Conservation (phyloP, 2,888 invertebrate genomes). For the Drosophila infuscata region DNA sequence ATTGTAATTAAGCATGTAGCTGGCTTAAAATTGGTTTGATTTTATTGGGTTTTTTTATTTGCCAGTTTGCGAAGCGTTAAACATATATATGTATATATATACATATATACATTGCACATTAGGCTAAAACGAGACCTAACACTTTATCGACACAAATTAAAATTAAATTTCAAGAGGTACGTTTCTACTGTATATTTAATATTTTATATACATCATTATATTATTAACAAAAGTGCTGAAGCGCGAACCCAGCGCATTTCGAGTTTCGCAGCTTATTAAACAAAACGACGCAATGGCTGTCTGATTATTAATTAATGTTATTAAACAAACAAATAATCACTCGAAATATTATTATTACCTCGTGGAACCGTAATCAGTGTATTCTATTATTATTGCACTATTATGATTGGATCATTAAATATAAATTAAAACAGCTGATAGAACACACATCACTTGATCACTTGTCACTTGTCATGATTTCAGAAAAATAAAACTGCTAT, state of each 20-base stretch:
- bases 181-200: neutral
- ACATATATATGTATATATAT: neutral
- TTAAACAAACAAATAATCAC: conserved; percentile 2
- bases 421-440: conserved; percentile 35
- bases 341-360: neutral
- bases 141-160: neutral
- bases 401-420: conserved; percentile 18
- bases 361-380: conserved; percentile 11
- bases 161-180: neutral
- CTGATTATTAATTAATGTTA: conserved; percentile 12
- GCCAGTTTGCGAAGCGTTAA: conserved; percentile 9
- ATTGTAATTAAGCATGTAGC: conserved; percentile 61
- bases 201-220: neutral
- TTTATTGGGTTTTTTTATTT: conserved; percentile 19
- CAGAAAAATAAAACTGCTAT: conserved; percentile 1
- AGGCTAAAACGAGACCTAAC: neutral
- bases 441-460: conserved; percentile 21
- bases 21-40: conserved; percentile 47
- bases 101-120: neutral
- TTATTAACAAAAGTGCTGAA: neutral
- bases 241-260: neutral
- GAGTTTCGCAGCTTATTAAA: neutral
- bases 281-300: conserved; percentile 17
- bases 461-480: conserved; percentile 9
- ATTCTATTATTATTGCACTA: conserved; percentile 29